phyloP scores from a whole-genome alignment of 2,888 invertebrate genomes.

The Noctua janthina region DNA sequence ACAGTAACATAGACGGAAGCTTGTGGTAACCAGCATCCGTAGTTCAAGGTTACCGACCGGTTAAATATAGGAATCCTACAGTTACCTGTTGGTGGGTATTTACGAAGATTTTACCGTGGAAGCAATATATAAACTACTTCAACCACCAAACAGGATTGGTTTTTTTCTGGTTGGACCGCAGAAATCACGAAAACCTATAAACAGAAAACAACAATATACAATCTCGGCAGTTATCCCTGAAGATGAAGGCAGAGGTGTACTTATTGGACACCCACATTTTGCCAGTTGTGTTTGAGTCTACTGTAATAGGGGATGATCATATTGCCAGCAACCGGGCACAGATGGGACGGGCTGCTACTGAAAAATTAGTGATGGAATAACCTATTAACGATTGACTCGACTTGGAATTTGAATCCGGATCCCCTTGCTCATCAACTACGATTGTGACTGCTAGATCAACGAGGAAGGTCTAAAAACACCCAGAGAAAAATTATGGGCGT shows the following conservation, averaged over 20 bases:
- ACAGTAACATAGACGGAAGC: conserved; percentile 54
- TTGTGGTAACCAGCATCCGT: conserved; percentile 43
- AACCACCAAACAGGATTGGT: neutral
- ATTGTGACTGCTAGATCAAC: neutral
- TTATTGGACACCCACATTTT: neutral
- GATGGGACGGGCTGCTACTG: neutral
- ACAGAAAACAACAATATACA: neutral
- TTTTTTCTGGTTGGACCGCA: neutral
- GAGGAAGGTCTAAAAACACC: too few relatives aligned
- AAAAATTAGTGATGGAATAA: too few relatives aligned
- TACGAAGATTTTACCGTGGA: neutral
- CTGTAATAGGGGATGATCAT: neutral
- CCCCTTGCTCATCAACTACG: neutral
- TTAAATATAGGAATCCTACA: conserved; percentile 26
- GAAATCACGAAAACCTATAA: neutral
- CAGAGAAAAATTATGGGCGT: too few relatives aligned
- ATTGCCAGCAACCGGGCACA: neutral
- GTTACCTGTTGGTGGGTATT: conserved; percentile 12
- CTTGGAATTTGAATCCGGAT: too few relatives aligned
- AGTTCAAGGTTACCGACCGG: conserved; percentile 35
- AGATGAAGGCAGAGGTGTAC: neutral
- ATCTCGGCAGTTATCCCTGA: neutral
- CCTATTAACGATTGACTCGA: too few relatives aligned
- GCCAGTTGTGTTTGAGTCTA: neutral
- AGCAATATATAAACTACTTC: conserved; percentile 9